Evolutionary conservation across 2,113 vertebrate species (phyloP).

Genomic region (Steatornis caripensis): DNA sequence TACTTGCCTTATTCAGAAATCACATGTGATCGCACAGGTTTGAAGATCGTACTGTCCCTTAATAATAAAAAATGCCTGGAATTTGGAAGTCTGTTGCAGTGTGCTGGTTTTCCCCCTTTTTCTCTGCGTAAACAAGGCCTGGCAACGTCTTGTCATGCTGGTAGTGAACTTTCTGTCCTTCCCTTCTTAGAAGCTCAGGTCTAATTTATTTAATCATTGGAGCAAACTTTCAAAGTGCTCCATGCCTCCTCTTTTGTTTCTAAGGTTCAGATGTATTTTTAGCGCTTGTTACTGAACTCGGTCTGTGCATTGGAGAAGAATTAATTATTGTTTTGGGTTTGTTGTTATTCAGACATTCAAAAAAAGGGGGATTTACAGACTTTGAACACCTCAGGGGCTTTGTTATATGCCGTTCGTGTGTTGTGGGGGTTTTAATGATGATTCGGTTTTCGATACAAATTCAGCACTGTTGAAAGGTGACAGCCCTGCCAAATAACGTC

Average conservation of each 20-base stretch:
- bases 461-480: background rate
- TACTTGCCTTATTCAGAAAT: rapidly evolving
- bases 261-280: slow-evolving; percentile 60
- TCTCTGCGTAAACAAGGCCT: background rate
- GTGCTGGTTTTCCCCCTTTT: background rate
- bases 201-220: slow-evolving; percentile 66
- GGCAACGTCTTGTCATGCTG: background rate
- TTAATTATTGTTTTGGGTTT: slow-evolving; percentile 64
- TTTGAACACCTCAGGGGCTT: slow-evolving; percentile 53
- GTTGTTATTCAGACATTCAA: slow-evolving; percentile 33
- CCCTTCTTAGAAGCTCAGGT: slow-evolving; percentile 54
- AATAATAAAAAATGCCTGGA: background rate
- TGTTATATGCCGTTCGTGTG: background rate
- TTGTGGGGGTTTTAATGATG: slow-evolving; percentile 1
- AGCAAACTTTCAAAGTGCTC: slow-evolving; percentile 50
- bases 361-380: background rate
- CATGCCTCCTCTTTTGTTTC: slow-evolving; percentile 20
- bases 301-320: slow-evolving; percentile 59
- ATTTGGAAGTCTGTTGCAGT: background rate
- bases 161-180: slow-evolving; percentile 56
- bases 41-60: background rate
- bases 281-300: slow-evolving; percentile 44
- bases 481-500: background rate
- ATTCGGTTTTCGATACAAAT: background rate
- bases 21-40: rapidly evolving